phyloP scores from a whole-genome alignment of 2,113 vertebrate genomes.

The Andinoacara biseriatus region DNA sequence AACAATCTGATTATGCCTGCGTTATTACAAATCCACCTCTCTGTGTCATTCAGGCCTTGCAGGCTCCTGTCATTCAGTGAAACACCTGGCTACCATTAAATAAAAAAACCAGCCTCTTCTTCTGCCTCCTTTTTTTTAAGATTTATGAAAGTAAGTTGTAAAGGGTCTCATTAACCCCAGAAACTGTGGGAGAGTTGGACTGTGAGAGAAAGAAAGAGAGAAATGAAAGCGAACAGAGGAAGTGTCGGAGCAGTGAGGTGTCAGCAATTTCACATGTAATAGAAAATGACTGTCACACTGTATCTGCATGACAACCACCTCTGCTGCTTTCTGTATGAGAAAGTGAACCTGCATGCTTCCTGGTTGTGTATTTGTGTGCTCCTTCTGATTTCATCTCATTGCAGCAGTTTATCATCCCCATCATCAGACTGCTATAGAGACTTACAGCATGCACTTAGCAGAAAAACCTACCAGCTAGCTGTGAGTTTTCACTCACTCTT shows the following conservation, averaged over 20 bases:
- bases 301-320: neutral
- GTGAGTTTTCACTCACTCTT: neutral
- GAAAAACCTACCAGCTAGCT: neutral
- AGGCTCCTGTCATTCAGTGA: neutral
- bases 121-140: neutral
- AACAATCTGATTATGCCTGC: neutral
- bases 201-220: neutral
- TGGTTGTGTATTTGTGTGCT: neutral
- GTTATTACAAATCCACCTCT: neutral
- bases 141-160: neutral
- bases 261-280: constrained; percentile 6
- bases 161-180: neutral
- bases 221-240: constrained; percentile 53
- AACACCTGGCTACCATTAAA: neutral
- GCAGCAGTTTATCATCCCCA: neutral
- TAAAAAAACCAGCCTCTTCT: neutral
- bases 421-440: neutral
- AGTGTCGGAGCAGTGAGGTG: neutral
- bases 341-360: neutral
- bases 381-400: neutral
- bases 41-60: neutral
- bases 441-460: neutral
- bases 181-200: neutral
- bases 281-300: neutral
- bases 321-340: neutral